Evolutionary conservation across 2,797 vertebrate species (phyloP), one percentile per base, ranked within the genome.

Genomic region (Syngnathus acus): DNA sequence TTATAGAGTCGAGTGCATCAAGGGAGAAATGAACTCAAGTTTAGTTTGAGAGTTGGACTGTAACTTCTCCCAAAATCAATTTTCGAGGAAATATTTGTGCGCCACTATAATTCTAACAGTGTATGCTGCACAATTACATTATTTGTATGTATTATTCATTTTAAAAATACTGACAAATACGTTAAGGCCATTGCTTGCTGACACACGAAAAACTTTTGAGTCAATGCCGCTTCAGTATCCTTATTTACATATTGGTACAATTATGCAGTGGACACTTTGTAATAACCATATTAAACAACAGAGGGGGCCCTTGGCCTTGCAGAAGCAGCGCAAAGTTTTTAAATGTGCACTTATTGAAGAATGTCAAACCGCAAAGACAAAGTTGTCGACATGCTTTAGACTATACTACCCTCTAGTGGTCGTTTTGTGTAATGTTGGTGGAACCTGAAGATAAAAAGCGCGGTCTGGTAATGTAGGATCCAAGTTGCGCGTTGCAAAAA

Each of bases 341-440:
- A 6, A 32, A 59, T 14, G 9, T 23, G 39, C 48, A 9, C 9
- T 21, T 4, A 45, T 62, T 62, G 16, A 43, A 23, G 3, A 9
- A 21, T 45, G 37, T 16, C n/a, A 14, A 21, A 37, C 11, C 9
- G 17, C 4, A 37, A 9, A 37, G 14, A 14, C n/a, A 2, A 32
- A 32, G 42, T 32, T n/a, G 4, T 14, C 4, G 6, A 17, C 10
- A 81, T 84, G n/a, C 38, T 63, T 84, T 67, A 82, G 83, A 72
- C 71, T 75, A 16, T 71, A 80, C 54, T 61, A 65, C 87, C 89
- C 81, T 79, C 90, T 91, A 78, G 86, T 80, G 91, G 75, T 38
- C 0, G 6, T 9, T 3, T 1, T 0, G 17, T 64, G 39, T 80
- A 86, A 90, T 86, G 89, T 91, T 86, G 67, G 54, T 17, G 72